Base-by-base conservation (phyloP, 2,888 invertebrate species). In the Eudasyphora cyanicolor region DNA sequence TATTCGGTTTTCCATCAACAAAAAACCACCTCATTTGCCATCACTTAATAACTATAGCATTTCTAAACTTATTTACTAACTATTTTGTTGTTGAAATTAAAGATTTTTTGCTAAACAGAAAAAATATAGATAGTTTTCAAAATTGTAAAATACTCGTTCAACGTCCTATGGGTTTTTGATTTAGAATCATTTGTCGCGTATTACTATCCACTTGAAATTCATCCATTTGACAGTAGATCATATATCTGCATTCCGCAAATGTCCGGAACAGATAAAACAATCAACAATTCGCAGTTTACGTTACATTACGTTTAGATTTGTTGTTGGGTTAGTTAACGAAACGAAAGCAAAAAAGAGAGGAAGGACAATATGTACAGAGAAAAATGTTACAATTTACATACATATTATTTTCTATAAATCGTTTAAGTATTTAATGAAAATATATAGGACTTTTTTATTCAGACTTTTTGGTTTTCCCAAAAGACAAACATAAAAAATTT, bases 191-290 rank as follows among this genome's bases (percentile, higher is more conserved):
- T 89, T 90, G 90, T 84, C 91, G 93, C 92, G 95, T 81, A 82
- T 78, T 84, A 49, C 94, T 95, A 93, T 95, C 95, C 93, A 95
- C 94, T 94, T 95, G 95, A 93, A 95, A 95, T 94, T 95, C 95
- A 93, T 95, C 95, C 95, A 95, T 95, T 94, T 95, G 95, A 94
- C 95, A 95, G 94, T 95, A 96, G 93, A 96, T 95, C 93, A 95
- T 95, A 94, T 96, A 96, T 94, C 94, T 94, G 94, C 93, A 86
- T 77, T 21, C 54, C 57, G 67, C 35, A 45, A 49, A 51, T 14
- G 70, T 71, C 35, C n/a, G 0, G 27, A 21, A 17, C 54, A 71
- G 62, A 24, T 69, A 19, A 38, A 2, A 35, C 62, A 62, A 32
- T 45, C 45, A 49, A 24, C 62, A 51, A 57, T 49, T n/a, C 12